phyloP scores from a whole-genome alignment of 1,140 invertebrate genomes.

The Muscidifurax raptorellus region DNA sequence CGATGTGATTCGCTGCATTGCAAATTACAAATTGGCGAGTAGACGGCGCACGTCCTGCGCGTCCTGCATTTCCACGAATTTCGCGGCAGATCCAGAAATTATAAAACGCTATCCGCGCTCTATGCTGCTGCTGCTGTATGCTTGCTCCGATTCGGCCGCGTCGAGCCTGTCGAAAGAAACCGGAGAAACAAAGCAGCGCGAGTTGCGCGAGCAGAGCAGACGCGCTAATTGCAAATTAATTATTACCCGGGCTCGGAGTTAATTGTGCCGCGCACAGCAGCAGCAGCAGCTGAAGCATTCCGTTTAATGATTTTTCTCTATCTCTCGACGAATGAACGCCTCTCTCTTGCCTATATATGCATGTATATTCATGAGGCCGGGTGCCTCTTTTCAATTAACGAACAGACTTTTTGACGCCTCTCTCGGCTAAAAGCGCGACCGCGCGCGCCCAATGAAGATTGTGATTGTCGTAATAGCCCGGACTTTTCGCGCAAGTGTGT shows the following conservation, averaged over 20 bases:
- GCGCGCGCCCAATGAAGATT: conserved; percentile 22
- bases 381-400: conserved; percentile 33
- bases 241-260: conserved; percentile 39
- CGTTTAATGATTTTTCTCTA: conserved; percentile 47
- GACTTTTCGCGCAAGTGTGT: conserved; percentile 38
- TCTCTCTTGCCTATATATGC: background rate
- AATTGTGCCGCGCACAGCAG: conserved; percentile 28
- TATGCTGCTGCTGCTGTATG: conserved; percentile 36
- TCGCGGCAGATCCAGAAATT: conserved; percentile 59
- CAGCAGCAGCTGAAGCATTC: conserved; percentile 5
- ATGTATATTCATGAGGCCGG: background rate
- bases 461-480: conserved; percentile 42
- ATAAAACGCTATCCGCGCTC: conserved; percentile 61
- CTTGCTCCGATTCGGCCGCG: conserved; percentile 46
- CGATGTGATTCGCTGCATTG: conserved; percentile 60
- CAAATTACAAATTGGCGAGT: conserved; percentile 60
- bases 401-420: conserved; percentile 29
- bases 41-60: conserved; percentile 58
- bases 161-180: conserved; percentile 47
- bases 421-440: background rate
- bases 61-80: conserved; percentile 46
- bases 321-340: background rate
- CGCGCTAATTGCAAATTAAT: conserved; percentile 59
- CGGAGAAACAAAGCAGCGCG: conserved; percentile 26
- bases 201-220: conserved; percentile 22